Percentiles rank a stretch among this genome's conserved stretches.
Evolutionary conservation across 2,888 invertebrate genomes (phyloP).

Genomic region (Ophioninae sp.): DNA sequence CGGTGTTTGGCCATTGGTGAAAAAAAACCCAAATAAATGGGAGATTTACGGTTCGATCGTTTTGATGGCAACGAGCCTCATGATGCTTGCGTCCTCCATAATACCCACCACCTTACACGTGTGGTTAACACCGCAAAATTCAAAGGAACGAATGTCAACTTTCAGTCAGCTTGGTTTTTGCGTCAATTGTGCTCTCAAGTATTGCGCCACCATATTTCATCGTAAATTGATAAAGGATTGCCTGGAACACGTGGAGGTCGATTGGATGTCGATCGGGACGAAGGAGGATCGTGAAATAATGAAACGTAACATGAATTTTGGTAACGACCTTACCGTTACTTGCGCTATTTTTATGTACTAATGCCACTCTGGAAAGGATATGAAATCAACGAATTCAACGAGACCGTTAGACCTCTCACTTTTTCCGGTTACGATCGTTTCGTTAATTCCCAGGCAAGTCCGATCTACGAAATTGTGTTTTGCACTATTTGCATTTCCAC

Average conservation of each 20-base stretch:
- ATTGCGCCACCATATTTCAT: constrained; percentile 34
- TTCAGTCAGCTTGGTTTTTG: constrained; percentile 45
- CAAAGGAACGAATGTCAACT: constrained; percentile 1
- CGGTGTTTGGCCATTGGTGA: constrained; percentile 52
- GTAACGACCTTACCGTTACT: constrained; percentile 33
- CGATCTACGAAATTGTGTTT: constrained; percentile 66
- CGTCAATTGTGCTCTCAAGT: constrained; percentile 31
- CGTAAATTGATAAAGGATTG: constrained; percentile 29
- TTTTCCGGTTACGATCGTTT: constrained; percentile 52
- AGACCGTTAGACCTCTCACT: constrained; percentile 50
- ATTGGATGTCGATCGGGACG: constrained; percentile 53
- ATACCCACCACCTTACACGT: constrained; percentile 37
- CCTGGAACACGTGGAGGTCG: constrained; percentile 38
- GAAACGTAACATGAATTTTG: constrained; percentile 44
- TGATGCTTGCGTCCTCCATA: constrained; percentile 22
- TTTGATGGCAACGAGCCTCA: background rate
- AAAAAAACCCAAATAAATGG: constrained; percentile 33
- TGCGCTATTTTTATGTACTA: constrained; percentile 51
- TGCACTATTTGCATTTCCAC: constrained; percentile 54
- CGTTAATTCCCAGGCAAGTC: constrained; percentile 57
- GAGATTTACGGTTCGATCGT: constrained; percentile 23
- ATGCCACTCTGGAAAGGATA: constrained; percentile 42
- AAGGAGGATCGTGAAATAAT: constrained; percentile 58
- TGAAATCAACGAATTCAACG: constrained; percentile 35
- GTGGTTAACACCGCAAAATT: constrained; percentile 35